phyloP scores from a whole-genome alignment of 2,888 invertebrate genomes.

The Blastobasis lacticolella region DNA sequence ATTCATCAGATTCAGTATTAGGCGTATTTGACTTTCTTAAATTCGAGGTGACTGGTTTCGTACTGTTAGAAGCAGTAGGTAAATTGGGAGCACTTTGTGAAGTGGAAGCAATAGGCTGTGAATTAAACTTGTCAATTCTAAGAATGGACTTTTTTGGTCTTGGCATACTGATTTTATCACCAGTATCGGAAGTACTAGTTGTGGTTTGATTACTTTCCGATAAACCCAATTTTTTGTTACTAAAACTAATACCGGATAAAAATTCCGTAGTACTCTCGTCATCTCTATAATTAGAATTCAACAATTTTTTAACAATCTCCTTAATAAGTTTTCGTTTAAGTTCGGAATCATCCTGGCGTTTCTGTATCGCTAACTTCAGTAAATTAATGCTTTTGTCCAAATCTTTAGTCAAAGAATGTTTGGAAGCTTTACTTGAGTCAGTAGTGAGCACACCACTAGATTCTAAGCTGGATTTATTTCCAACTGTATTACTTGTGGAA shows the following conservation, averaged over 20 bases:
- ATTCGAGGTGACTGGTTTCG: slow-evolving; percentile 27
- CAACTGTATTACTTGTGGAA: slow-evolving; percentile 29
- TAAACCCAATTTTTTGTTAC: slow-evolving; percentile 36
- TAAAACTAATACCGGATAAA: slow-evolving; percentile 57
- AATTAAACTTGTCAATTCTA: slow-evolving; percentile 49
- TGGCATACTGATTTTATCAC: slow-evolving; percentile 24
- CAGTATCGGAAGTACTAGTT: slow-evolving; percentile 55
- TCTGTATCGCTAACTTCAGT: slow-evolving; percentile 73
- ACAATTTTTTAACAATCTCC: slow-evolving; percentile 76
- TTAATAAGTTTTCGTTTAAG: slow-evolving; percentile 78
- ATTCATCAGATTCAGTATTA: slow-evolving; percentile 51
- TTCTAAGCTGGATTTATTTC: slow-evolving; percentile 62
- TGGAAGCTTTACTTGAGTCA: slow-evolving; percentile 56
- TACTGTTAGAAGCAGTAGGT: slow-evolving; percentile 34
- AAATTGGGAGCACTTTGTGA: slow-evolving; percentile 65
- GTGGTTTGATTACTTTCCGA: slow-evolving; percentile 35
- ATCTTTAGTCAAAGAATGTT: slow-evolving; percentile 69
- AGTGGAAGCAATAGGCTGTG: slow-evolving; percentile 48
- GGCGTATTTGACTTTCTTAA: slow-evolving; percentile 28
- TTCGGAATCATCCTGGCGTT: slow-evolving; percentile 72
- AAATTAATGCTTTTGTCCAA: slow-evolving; percentile 76
- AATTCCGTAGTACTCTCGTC: slow-evolving; percentile 69
- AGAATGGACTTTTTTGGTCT: slow-evolving; percentile 62
- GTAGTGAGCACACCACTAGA: slow-evolving; percentile 54
- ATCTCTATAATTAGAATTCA: slow-evolving; percentile 74